Conservation (phyloP, 2,888 invertebrate genomes). For the Lottia scabra region DNA sequence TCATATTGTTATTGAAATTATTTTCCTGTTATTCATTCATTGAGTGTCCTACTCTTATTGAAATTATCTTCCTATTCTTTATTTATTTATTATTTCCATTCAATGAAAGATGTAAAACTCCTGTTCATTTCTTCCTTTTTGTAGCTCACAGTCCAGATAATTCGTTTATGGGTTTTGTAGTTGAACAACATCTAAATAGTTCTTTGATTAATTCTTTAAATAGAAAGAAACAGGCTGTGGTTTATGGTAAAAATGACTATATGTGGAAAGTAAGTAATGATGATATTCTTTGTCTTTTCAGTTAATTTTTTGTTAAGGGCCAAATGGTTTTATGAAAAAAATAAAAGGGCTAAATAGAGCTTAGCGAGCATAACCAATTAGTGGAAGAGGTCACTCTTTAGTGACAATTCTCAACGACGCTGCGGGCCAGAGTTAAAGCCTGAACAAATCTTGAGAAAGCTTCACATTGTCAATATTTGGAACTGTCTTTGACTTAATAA, state of each 20-base stretch:
- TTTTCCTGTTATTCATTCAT: neutral
- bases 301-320: no score
- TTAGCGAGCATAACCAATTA: no score
- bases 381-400: no score
- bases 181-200: conserved; percentile 63
- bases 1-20: neutral
- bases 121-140: conserved; percentile 35
- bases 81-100: neutral
- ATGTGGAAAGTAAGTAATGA: conserved; percentile 68
- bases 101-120: neutral
- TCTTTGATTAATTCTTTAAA: conserved; percentile 36
- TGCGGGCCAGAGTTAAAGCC: no score
- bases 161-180: conserved; percentile 71
- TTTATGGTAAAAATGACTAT: conserved; percentile 71
- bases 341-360: no score
- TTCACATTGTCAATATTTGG: no score
- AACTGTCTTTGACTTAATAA: no score
- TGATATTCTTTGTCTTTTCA: no score
- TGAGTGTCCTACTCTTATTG: neutral
- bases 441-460: no score
- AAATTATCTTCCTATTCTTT: neutral
- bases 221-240: conserved; percentile 62
- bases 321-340: no score
- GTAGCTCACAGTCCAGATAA: conserved; percentile 71
- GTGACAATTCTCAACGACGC: no score